Base-by-base conservation (phyloP, 2,113 vertebrate genomes). In the Oenanthe melanoleuca region DNA sequence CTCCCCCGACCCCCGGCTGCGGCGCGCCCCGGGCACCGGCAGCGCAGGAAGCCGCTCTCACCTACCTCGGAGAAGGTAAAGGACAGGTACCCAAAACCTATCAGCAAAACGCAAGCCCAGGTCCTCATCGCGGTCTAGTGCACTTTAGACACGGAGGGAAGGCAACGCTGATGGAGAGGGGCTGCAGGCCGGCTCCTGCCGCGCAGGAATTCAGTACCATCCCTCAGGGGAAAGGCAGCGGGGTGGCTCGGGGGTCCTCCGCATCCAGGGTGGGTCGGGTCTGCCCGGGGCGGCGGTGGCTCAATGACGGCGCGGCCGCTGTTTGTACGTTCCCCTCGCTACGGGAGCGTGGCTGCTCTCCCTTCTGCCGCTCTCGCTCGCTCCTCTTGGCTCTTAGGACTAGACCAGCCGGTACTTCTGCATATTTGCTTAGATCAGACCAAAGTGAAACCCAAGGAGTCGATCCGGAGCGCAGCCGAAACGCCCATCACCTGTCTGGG, bases 61-160 rank as follows among this genome's bases (percentile, higher is more conserved):
- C 98, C 98, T 98, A 99, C 99, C 99, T 99, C 99, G 97, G 98
- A 98, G 88, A 97, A 95, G 95, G 97, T 98, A 94, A 98, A 97
- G 97, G 98, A 97, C 98, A 99, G 98, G 98, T 98, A 99, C 97
- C 98, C 98, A 97, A 98, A 98, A 97, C 98, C 98, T 96, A 99
- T 97, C 95, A 99, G 98, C 97, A 98, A 98, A 81, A 98, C 80
- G 96, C 97, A 98, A 98, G 98, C 98, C 98, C 98, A 97, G 98
- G 98, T 98, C 98, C 98, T 99, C 99, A 99, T 99, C 98, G 99
- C 99, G 98, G 97, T 98, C 98, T 97, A 96, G 97, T 98, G 98
- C 97, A 93, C 98, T 97, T 97, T 95, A 91, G 97, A 97, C 97
- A 97, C 94, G 97, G 95, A 96, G 94, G 91, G 96, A 97, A 98